These are phyloP conservation scores for Ellobium chinense DNA, from an alignment of 2,888 invertebrate genomes.

Conservation along the genomic window DNA sequence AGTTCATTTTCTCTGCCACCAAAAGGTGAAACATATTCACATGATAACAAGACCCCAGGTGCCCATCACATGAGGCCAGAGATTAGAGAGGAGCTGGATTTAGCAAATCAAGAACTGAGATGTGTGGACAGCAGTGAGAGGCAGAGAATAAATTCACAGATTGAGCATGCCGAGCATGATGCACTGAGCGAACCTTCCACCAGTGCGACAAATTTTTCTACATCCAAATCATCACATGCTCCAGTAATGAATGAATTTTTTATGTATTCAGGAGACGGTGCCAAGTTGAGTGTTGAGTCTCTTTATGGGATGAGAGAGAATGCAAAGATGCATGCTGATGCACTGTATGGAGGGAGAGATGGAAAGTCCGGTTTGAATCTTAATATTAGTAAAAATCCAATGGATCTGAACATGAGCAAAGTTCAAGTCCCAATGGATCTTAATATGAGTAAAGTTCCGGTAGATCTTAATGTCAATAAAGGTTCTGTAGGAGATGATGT, in stretches of 20 bases:
- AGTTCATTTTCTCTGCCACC: slow-evolving; percentile 8
- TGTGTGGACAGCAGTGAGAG: slow-evolving; percentile 10
- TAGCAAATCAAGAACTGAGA: slow-evolving; percentile 1
- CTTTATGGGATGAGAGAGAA: not conserved
- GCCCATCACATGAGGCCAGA: slow-evolving; percentile 14
- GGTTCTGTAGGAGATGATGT: not conserved
- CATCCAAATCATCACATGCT: not conserved
- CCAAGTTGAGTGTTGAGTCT: slow-evolving; percentile 17
- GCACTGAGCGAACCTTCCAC: not conserved
- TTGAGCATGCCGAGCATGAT: not conserved
- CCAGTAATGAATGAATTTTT: slow-evolving; percentile 33
- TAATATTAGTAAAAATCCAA: no score
- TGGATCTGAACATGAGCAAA: not conserved
- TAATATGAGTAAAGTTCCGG: not conserved
- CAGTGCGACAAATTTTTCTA: slow-evolving; percentile 8
- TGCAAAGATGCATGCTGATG: not conserved
- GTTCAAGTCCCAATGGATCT: not conserved
- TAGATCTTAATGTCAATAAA: no score
- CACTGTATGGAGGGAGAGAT: not conserved
- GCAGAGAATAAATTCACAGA: slow-evolving; percentile 8
- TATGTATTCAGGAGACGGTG: slow-evolving; percentile 19
- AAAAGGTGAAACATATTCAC: slow-evolving; percentile 17
- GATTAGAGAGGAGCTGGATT: slow-evolving; percentile 5
- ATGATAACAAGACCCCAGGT: not conserved
- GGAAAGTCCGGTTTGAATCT: not conserved